A percentile compares a stretch with the other conserved stretches of the same genome.
phyloP scores from a whole-genome alignment of 2,888 invertebrate species.

The Melolontha melolontha region DNA sequence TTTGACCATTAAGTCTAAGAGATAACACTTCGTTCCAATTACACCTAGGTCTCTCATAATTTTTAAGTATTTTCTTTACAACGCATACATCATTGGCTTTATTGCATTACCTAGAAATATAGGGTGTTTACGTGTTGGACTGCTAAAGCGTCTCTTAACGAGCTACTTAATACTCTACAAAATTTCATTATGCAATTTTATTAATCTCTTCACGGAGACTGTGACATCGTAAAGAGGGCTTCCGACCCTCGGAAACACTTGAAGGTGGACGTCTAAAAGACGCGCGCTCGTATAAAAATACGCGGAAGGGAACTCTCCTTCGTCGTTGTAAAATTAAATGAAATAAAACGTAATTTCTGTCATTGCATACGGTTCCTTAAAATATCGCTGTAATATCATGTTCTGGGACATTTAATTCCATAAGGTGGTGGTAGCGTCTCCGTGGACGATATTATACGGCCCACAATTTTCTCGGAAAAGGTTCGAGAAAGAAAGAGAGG shows the following conservation, averaged over 20 bases:
- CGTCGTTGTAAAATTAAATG: constrained; percentile 28
- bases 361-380: constrained; percentile 28
- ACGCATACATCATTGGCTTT: constrained; percentile 8
- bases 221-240: no score
- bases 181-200: constrained; percentile 28
- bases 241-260: no score
- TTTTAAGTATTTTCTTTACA: not conserved
- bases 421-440: constrained; percentile 22
- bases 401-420: constrained; percentile 41
- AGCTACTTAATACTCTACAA: constrained; percentile 26
- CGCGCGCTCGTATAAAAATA: constrained; percentile 10
- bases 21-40: no score
- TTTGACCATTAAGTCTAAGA: no score
- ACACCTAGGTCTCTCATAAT: not conserved
- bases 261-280: no score
- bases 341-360: constrained; percentile 38
- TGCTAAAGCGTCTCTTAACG: constrained; percentile 15
- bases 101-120: constrained; percentile 1
- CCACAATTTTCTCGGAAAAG: constrained; percentile 29
- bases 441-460: constrained; percentile 12
- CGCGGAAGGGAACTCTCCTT: constrained; percentile 5
- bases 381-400: constrained; percentile 40
- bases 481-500: not conserved
- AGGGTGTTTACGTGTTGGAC: constrained; percentile 19
- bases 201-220: constrained; percentile 7